Conservation (phyloP, 1,140 invertebrate species). For the Conus ventricosus region DNA sequence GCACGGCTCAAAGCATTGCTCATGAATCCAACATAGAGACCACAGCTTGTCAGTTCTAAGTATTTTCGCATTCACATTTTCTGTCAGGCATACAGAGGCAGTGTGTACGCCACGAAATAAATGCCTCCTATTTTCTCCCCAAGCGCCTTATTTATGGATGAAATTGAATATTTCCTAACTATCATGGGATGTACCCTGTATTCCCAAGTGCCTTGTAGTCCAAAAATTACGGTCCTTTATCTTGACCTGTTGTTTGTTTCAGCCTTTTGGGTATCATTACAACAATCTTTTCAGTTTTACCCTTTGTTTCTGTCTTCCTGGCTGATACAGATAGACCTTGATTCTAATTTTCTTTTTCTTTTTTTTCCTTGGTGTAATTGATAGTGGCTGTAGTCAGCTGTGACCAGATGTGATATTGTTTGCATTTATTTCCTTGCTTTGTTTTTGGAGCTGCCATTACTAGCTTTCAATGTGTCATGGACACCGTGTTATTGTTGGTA, state of each 20-base stretch:
- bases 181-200: too few species aligned
- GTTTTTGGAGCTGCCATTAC: background rate
- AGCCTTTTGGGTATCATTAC: background rate
- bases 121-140: too few species aligned
- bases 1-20: too few species aligned
- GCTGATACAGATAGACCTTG: background rate
- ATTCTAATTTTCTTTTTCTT: background rate
- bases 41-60: too few species aligned
- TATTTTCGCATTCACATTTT: too few species aligned
- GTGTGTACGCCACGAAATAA: too few species aligned
- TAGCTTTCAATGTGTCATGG: background rate
- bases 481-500: background rate
- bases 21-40: too few species aligned
- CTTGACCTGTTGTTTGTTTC: background rate
- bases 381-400: background rate
- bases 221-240: too few species aligned
- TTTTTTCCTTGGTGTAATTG: background rate
- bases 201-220: too few species aligned
- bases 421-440: background rate
- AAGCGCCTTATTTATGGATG: too few species aligned
- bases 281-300: background rate
- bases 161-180: too few species aligned
- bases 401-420: conserved; percentile 3
- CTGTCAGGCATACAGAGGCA: too few species aligned
- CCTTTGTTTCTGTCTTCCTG: background rate